Evolutionary conservation across 2,888 invertebrate genomes (phyloP).

Genomic region (Caenorhabditis panamensis): DNA sequence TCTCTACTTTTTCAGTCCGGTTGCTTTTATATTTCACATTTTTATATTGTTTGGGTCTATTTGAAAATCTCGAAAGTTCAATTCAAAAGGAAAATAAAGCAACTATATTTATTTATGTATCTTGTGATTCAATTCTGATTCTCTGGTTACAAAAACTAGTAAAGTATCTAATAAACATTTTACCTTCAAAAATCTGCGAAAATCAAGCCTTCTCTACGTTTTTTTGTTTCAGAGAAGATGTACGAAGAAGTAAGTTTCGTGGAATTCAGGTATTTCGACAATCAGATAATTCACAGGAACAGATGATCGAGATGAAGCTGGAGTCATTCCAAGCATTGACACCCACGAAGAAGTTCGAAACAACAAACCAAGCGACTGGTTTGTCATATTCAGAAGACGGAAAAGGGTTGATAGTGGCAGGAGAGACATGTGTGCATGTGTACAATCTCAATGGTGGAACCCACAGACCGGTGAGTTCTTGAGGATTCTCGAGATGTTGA

Average conservation of each 20-base stretch:
- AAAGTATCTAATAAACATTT: background rate
- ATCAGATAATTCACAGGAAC: constrained; percentile 1
- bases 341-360: constrained; percentile 36
- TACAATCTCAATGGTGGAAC: constrained; percentile 38
- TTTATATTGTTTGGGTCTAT: no score
- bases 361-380: constrained; percentile 8
- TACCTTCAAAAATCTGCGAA: background rate
- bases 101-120: no score
- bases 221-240: background rate
- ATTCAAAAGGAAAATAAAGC: no score
- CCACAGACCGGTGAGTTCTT: constrained; percentile 24
- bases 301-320: background rate
- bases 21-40: background rate
- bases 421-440: constrained; percentile 24
- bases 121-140: no score
- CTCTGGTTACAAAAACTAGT: no score
- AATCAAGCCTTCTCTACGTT: background rate
- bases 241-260: constrained; percentile 8
- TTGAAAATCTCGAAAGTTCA: no score
- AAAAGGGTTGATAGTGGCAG: constrained; percentile 30
- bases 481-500: background rate
- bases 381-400: constrained; percentile 46
- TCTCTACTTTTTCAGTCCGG: background rate
- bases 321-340: constrained; percentile 6
- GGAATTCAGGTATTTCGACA: background rate